These are phyloP conservation scores for Agriotes lineatus DNA, from an alignment of 2,888 invertebrate genomes.

Conservation along the genomic window DNA sequence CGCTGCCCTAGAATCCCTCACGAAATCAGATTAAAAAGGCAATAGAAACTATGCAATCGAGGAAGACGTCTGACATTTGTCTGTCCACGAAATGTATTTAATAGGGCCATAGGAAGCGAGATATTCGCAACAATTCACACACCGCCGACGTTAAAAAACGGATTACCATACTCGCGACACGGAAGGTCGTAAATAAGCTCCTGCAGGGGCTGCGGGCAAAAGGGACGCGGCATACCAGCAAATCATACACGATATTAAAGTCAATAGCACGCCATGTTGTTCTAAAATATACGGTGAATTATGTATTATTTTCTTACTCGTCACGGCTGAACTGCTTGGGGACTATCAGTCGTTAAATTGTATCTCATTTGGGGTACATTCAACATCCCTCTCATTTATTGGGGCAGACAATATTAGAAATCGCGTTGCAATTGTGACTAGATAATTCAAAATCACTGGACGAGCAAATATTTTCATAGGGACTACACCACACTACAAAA, in stretches of 20 bases:
- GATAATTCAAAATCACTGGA: no score
- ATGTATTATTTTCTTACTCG: background rate
- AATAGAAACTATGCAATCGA: slow-evolving; percentile 43
- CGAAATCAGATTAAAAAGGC: slow-evolving; percentile 48
- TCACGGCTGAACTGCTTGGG: no score
- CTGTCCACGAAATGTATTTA: slow-evolving; percentile 36
- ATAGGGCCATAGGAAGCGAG: slow-evolving; percentile 28
- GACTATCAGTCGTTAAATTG: no score
- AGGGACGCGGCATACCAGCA: slow-evolving; percentile 1
- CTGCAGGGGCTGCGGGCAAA: background rate
- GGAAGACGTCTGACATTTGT: slow-evolving; percentile 38
- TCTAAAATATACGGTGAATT: background rate
- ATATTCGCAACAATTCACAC: slow-evolving; percentile 39
- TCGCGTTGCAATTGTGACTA: no score
- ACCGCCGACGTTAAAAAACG: slow-evolving; percentile 5
- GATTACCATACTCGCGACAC: slow-evolving; percentile 32
- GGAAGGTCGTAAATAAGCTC: slow-evolving; percentile 31
- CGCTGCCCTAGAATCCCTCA: slow-evolving; percentile 35
- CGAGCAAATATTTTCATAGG: no score
- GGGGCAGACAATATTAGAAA: no score
- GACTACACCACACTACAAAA: no score
- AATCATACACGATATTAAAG: slow-evolving; percentile 19
- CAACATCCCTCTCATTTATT: no score
- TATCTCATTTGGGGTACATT: no score
- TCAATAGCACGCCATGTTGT: slow-evolving; percentile 15